These are phyloP conservation scores for Merodon equestris DNA, from an alignment of 2,888 invertebrate genomes.

Conservation along the genomic window DNA sequence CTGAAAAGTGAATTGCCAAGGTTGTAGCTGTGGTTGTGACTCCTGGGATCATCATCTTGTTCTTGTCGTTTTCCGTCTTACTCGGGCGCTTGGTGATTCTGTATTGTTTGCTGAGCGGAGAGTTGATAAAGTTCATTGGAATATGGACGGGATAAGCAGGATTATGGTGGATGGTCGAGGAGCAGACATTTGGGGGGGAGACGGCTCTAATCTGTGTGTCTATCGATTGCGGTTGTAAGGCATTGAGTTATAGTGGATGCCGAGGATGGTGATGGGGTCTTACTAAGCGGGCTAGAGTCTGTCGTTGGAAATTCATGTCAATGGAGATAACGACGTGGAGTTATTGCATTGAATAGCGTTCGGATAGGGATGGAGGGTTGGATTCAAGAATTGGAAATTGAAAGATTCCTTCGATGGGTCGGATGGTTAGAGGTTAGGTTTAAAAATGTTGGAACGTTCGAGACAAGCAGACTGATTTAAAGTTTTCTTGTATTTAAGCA, in stretches of 20 bases:
- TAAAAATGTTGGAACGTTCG: slow-evolving; percentile 1
- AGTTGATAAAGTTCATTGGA: slow-evolving; percentile 53
- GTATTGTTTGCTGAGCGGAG: not conserved
- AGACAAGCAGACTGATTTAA: not conserved
- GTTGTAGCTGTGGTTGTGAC: not conserved
- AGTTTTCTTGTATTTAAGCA: too few relatives aligned
- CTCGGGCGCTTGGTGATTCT: too few relatives aligned
- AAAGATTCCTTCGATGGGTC: not conserved
- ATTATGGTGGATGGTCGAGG: slow-evolving; percentile 24
- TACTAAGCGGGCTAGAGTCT: slow-evolving; percentile 6
- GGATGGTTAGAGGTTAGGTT: too few relatives aligned
- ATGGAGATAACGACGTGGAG: slow-evolving; percentile 3
- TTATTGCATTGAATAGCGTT: slow-evolving; percentile 22
- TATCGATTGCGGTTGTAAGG: slow-evolving; percentile 47
- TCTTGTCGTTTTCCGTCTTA: too few relatives aligned
- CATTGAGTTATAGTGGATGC: too few relatives aligned
- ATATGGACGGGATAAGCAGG: slow-evolving; percentile 54
- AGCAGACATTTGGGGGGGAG: not conserved
- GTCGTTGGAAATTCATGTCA: slow-evolving; percentile 47
- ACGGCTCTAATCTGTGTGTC: slow-evolving; percentile 49
- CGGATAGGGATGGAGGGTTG: slow-evolving; percentile 11
- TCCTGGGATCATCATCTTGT: too few relatives aligned
- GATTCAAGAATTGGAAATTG: not conserved
- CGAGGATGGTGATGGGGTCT: too few relatives aligned
- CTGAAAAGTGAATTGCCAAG: slow-evolving; percentile 46